Conservation (phyloP, 2,113 vertebrate genomes). For the Actenoides hombroni region DNA sequence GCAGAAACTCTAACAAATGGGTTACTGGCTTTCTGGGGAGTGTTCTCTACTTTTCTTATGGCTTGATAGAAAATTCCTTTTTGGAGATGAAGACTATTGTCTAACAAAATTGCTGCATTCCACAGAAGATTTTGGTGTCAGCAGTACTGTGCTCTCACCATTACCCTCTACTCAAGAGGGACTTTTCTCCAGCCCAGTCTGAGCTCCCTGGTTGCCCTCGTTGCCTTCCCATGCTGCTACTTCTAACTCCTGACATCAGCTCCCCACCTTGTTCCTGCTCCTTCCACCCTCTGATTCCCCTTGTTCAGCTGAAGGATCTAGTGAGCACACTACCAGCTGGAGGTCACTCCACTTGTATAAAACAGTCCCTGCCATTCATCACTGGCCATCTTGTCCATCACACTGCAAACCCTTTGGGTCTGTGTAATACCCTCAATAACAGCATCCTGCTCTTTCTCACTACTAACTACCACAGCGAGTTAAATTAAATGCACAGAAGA, state of each 20-base stretch:
- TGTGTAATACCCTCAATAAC: neutral
- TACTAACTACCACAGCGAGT: neutral
- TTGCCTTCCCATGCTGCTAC: neutral
- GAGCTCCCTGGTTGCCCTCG: neutral
- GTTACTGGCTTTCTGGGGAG: neutral
- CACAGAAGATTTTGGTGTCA: neutral
- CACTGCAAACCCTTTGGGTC: neutral
- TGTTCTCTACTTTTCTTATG: neutral
- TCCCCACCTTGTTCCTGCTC: neutral
- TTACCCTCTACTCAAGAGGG: neutral
- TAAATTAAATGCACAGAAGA: neutral
- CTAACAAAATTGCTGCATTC: neutral
- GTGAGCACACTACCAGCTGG: neutral
- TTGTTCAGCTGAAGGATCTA: neutral
- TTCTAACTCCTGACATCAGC: neutral
- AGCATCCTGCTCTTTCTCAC: neutral
- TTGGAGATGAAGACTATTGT: neutral
- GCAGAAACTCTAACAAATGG: neutral
- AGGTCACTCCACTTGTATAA: neutral
- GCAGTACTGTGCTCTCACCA: neutral
- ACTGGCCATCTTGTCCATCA: neutral
- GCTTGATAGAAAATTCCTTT: neutral
- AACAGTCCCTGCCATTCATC: neutral
- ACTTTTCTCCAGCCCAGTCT: neutral
- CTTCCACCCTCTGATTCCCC: neutral